Percentiles rank a stretch among this genome's conserved stretches.
Conservation (phyloP, 2,888 invertebrate species). For the Sipha maydis region DNA sequence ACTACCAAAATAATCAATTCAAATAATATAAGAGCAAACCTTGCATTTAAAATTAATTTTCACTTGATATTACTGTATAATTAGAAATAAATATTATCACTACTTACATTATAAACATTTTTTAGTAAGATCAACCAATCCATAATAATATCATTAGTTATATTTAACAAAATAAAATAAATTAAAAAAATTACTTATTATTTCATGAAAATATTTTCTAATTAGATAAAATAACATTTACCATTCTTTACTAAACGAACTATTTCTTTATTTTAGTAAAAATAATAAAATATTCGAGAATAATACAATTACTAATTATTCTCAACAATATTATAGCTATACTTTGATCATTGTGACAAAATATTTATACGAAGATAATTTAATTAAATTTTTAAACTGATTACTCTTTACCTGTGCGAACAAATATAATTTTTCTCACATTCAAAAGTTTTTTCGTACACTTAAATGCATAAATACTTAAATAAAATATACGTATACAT, state of each 20-base stretch:
- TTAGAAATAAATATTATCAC: not conserved
- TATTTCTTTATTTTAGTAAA: no score
- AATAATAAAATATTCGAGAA: no score
- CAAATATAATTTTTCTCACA: not conserved
- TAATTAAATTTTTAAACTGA: not conserved
- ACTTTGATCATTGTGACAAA: not conserved
- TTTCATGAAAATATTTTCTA: no score
- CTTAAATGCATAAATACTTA: not conserved
- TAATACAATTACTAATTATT: not conserved
- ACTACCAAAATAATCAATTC: not conserved
- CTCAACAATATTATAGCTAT: not conserved
- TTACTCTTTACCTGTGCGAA: not conserved
- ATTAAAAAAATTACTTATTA: no score
- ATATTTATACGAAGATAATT: not conserved
- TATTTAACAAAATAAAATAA: no score
- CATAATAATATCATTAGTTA: no score
- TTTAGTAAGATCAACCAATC: not conserved
- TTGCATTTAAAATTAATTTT: not conserved
- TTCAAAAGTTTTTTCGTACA: not conserved
- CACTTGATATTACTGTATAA: not conserved
- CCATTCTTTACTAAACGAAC: no score
- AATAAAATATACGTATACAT: not conserved
- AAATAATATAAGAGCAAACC: not conserved
- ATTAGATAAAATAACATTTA: no score
- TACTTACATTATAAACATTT: not conserved